Evolutionary conservation across 2,113 vertebrate genomes (phyloP).

Genomic region (Podarcis muralis): DNA sequence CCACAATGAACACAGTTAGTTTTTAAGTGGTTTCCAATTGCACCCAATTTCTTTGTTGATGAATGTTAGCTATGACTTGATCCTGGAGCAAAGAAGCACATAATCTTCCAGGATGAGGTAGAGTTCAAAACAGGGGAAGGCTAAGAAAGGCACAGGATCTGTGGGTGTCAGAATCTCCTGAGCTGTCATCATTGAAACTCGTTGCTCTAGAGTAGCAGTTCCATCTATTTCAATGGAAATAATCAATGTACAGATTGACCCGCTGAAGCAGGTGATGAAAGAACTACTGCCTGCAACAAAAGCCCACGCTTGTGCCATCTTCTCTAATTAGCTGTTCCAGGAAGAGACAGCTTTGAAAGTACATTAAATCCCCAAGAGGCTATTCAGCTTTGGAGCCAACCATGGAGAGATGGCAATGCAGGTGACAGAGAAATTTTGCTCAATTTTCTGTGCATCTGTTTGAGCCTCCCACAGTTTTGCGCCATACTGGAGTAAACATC

Average conservation of each 20-base stretch:
- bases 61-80: neutral
- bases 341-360: conserved; percentile 60
- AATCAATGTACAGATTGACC: neutral
- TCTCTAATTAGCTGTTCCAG: conserved; percentile 73
- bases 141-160: neutral
- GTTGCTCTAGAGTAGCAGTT: neutral
- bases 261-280: conserved; percentile 44
- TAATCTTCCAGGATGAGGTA: neutral
- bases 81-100: neutral
- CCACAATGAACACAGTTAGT: no score
- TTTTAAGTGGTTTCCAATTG: neutral
- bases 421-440: conserved; percentile 39
- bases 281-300: conserved; percentile 60
- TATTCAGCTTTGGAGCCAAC: conserved; percentile 36
- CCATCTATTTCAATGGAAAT: neutral
- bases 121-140: neutral
- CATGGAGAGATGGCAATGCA: conserved; percentile 25
- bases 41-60: neutral
- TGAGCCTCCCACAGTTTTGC: conserved; percentile 43
- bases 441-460: conserved; percentile 42
- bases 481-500: conserved; percentile 27
- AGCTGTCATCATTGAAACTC: neutral
- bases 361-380: conserved; percentile 45
- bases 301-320: conserved; percentile 44
- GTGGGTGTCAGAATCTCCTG: neutral